Percentiles rank a stretch among this genome's conserved stretches.
These are phyloP conservation scores for Cololabis saira DNA, from an alignment of 2,113 vertebrate genomes.

Conservation along the genomic window DNA sequence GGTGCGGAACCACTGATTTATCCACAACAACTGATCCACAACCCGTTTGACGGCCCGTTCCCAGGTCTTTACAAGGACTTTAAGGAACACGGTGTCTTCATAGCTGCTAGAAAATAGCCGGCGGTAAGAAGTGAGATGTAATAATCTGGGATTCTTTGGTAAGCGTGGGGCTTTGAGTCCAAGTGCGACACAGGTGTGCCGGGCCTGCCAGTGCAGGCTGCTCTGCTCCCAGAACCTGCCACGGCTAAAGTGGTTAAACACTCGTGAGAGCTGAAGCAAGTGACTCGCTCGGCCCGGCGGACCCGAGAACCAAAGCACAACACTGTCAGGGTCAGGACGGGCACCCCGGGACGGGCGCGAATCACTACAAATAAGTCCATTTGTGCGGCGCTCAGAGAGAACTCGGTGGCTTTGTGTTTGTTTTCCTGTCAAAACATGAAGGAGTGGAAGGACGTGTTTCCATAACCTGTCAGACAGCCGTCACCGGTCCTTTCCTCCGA, in stretches of 20 bases:
- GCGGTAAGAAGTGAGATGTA: not conserved
- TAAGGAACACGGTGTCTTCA: not conserved
- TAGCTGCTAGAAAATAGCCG: not conserved
- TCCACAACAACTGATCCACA: slow-evolving; percentile 19
- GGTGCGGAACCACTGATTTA: slow-evolving; percentile 9
- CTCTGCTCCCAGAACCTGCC: slow-evolving; percentile 17
- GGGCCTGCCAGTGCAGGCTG: not conserved
- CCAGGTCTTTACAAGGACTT: not conserved
- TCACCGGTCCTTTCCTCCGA: slow-evolving; percentile 53
- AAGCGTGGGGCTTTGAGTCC: not conserved
- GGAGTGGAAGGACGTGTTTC: slow-evolving; percentile 71
- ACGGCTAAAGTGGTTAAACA: no score
- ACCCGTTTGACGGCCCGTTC: slow-evolving; percentile 1
- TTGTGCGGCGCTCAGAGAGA: slow-evolving; percentile 37
- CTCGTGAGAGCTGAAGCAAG: slow-evolving; percentile 41
- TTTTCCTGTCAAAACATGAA: slow-evolving; percentile 61
- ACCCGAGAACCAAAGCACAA: slow-evolving; percentile 68
- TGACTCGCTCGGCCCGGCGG: slow-evolving; percentile 56
- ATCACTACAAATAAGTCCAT: slow-evolving; percentile 53
- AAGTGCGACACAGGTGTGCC: slow-evolving; percentile 25
- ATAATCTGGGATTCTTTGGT: slow-evolving; percentile 1
- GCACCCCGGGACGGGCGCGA: slow-evolving; percentile 7
- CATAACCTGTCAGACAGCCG: slow-evolving; percentile 72
- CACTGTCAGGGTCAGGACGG: slow-evolving; percentile 48
- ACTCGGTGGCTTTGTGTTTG: slow-evolving; percentile 58